Percentiles rank a stretch among this genome's conserved stretches.
phyloP scores from a whole-genome alignment of 2,888 invertebrate genomes.

The Trypoxylon attenuatum region DNA sequence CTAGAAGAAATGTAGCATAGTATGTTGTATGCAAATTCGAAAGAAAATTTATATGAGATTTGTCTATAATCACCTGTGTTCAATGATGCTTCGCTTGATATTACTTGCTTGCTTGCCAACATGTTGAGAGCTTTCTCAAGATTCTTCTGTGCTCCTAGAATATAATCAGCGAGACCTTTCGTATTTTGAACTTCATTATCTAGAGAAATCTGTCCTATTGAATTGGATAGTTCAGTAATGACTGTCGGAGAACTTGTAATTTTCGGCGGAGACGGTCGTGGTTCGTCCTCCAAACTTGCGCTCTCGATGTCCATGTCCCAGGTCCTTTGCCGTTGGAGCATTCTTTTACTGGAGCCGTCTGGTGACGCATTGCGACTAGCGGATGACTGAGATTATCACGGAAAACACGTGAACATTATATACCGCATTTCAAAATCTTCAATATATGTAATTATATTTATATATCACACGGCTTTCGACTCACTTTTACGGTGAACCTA shows the following conservation, averaged over 20 bases:
- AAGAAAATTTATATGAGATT: background rate
- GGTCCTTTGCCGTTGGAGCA: slow-evolving; percentile 49
- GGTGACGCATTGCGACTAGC: background rate
- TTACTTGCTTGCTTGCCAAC: slow-evolving; percentile 4
- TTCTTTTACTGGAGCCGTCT: background rate
- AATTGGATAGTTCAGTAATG: slow-evolving; percentile 49
- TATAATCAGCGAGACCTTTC: slow-evolving; percentile 5
- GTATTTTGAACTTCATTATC: slow-evolving; percentile 34
- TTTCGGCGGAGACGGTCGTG: slow-evolving; percentile 57
- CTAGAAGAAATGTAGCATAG: slow-evolving; percentile 4
- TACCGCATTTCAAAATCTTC: background rate
- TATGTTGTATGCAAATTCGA: background rate
- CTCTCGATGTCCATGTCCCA: slow-evolving; percentile 46
- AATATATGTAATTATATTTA: background rate
- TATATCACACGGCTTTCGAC: background rate
- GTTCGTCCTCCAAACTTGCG: slow-evolving; percentile 45
- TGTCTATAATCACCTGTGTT: slow-evolving; percentile 8
- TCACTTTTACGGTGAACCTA: background rate
- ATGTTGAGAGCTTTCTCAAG: slow-evolving; percentile 28
- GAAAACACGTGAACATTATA: no score
- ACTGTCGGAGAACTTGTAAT: slow-evolving; percentile 54
- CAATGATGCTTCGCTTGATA: background rate
- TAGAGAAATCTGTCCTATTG: slow-evolving; percentile 60
- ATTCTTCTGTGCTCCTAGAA: slow-evolving; percentile 20
- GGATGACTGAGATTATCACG: background rate